Evolutionary conservation across 1,140 invertebrate species (phyloP).

Genomic region (Cataglyphis hispanica): DNA sequence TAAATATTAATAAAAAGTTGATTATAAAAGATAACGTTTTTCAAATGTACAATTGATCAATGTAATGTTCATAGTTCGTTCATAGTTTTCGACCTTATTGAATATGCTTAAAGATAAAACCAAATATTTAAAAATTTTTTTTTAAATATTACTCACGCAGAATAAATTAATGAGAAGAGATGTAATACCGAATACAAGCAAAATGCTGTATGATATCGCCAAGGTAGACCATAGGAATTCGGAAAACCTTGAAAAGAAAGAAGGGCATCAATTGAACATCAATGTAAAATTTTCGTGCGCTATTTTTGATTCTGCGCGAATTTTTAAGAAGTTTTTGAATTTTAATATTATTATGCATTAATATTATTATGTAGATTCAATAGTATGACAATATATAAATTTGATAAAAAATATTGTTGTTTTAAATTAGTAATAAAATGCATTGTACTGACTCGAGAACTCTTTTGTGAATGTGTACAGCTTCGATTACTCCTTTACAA

Average conservation of each 20-base stretch:
- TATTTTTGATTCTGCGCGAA: not conserved
- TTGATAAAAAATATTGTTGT: too few species aligned
- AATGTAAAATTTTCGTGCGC: not conserved
- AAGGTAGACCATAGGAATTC: slow-evolving; percentile 35
- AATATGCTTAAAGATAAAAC: not conserved
- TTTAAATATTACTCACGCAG: slow-evolving; percentile 23
- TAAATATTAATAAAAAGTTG: not conserved
- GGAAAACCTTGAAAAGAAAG: slow-evolving; percentile 40
- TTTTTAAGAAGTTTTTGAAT: not conserved
- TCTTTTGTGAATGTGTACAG: slow-evolving; percentile 48
- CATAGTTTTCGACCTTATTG: not conserved
- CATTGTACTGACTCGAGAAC: slow-evolving; percentile 45
- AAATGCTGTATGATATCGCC: slow-evolving; percentile 29
- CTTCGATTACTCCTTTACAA: slow-evolving; percentile 36
- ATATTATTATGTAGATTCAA: not conserved
- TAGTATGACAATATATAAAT: slow-evolving; percentile 2
- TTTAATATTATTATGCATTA: too few species aligned
- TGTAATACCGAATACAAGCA: slow-evolving; percentile 32
- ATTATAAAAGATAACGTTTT: not conserved
- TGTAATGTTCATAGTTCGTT: not conserved
- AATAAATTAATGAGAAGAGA: slow-evolving; percentile 45
- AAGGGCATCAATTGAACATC: not conserved
- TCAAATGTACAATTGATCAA: not conserved
- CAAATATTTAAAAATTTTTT: not conserved
- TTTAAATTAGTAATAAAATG: not conserved